phyloP scores from a whole-genome alignment of 1,140 invertebrate species.

The Drosophila lacertosa region DNA sequence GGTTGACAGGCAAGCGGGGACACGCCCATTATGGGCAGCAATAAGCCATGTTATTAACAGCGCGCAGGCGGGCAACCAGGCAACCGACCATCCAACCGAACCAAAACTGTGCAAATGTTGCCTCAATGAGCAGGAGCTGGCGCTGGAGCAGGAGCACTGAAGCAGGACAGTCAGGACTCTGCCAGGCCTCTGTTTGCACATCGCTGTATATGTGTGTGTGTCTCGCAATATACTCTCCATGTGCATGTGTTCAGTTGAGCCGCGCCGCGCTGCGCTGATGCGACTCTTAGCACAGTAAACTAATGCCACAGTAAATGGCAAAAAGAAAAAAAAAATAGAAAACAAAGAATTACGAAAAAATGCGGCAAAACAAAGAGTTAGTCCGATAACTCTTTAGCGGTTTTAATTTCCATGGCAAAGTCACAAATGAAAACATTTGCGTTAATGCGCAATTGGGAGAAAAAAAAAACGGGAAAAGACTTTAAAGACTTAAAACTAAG shows the following conservation, averaged over 20 bases:
- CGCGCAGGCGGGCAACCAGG: slow-evolving; percentile 21
- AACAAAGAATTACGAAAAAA: background rate
- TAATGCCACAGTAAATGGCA: slow-evolving; percentile 65
- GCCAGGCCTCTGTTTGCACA: slow-evolving; percentile 51
- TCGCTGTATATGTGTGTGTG: background rate
- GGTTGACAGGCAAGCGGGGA: slow-evolving; percentile 55
- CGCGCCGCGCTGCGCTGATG: slow-evolving; percentile 34
- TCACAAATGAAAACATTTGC: background rate
- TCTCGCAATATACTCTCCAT: background rate
- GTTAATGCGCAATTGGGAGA: no score
- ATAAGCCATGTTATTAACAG: slow-evolving; percentile 81
- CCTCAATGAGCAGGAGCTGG: slow-evolving; percentile 28
- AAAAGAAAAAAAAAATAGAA: slow-evolving; percentile 23
- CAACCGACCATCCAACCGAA: slow-evolving; percentile 56
- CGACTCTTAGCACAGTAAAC: slow-evolving; percentile 67
- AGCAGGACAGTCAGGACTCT: slow-evolving; percentile 1
- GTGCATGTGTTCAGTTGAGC: slow-evolving; percentile 21
- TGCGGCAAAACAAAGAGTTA: background rate
- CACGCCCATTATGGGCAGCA: slow-evolving; percentile 72
- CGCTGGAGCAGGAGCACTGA: slow-evolving; percentile 11
- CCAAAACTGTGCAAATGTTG: slow-evolving; percentile 76
- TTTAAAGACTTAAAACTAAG: background rate
- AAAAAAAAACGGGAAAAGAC: background rate
- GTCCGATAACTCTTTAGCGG: slow-evolving; percentile 8
- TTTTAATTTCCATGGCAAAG: slow-evolving; percentile 6